phyloP scores from a whole-genome alignment of 2,888 invertebrate species.

The Pemphredon lugubris region DNA sequence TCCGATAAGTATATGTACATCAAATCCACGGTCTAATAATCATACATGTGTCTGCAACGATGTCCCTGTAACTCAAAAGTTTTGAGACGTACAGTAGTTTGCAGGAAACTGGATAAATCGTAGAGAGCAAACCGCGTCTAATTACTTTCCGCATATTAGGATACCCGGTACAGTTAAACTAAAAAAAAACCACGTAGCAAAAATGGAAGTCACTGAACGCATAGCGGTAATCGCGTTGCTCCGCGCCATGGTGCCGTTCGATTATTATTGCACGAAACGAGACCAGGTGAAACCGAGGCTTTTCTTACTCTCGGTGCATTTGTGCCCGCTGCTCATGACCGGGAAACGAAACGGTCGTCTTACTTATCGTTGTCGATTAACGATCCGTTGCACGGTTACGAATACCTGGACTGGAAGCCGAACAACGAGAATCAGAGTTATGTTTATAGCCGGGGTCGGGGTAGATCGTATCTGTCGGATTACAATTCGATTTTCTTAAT shows the following conservation, averaged over 20 bases:
- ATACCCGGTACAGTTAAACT: slow-evolving; percentile 27
- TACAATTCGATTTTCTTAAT: slow-evolving; percentile 25
- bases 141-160: slow-evolving; percentile 36
- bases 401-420: background rate
- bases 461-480: slow-evolving; percentile 11
- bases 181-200: slow-evolving; percentile 15
- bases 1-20: too few species aligned
- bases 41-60: too few species aligned
- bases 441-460: background rate
- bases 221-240: slow-evolving; percentile 38
- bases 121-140: slow-evolving; percentile 16
- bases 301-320: slow-evolving; percentile 36
- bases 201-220: slow-evolving; percentile 32
- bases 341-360: slow-evolving; percentile 37
- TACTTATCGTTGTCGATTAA: slow-evolving; percentile 38
- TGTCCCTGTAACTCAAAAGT: too few species aligned
- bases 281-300: slow-evolving; percentile 42
- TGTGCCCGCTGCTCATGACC: slow-evolving; percentile 5
- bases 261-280: slow-evolving; percentile 49
- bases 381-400: slow-evolving; percentile 24
- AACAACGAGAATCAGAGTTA: slow-evolving; percentile 16
- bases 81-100: slow-evolving; percentile 3
- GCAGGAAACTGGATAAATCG: slow-evolving; percentile 1
- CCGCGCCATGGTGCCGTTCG: slow-evolving; percentile 38
- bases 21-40: too few species aligned